These are phyloP conservation scores for Desmophyllum pertusum DNA, from an alignment of 92 coral and sea anemone species.

Conservation along the genomic window DNA sequence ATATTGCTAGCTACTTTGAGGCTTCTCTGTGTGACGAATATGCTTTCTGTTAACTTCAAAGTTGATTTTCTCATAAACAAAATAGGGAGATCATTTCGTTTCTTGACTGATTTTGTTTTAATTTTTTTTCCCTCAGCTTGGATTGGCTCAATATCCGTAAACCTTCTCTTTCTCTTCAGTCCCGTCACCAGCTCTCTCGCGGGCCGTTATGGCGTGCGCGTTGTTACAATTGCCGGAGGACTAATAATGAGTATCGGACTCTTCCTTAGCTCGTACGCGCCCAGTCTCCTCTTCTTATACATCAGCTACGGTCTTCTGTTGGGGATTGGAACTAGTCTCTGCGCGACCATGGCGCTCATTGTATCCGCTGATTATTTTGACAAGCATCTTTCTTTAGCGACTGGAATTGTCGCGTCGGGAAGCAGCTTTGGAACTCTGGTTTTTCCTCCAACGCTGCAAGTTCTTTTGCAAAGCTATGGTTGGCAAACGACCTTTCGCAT, in stretches of 20 bases:
- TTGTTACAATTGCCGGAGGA: slow-evolving; percentile 87
- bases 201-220: slow-evolving; percentile 85
- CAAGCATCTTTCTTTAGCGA: slow-evolving; percentile 86
- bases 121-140: slow-evolving; percentile 73
- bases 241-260: slow-evolving; percentile 85
- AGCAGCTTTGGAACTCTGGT: slow-evolving; percentile 89
- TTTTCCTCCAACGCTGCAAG: slow-evolving; percentile 85
- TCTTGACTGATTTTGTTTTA: too few species aligned
- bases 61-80: too few species aligned
- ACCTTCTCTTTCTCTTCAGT: slow-evolving; percentile 89
- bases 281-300: slow-evolving; percentile 72
- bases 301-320: slow-evolving; percentile 87
- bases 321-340: slow-evolving; percentile 91
- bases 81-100: too few species aligned
- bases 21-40: too few species aligned
- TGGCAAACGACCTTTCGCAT: slow-evolving; percentile 79
- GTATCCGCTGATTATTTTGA: slow-evolving; percentile 89
- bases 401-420: slow-evolving; percentile 95
- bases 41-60: too few species aligned
- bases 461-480: slow-evolving; percentile 68
- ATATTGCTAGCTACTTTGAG: too few species aligned
- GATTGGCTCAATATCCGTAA: slow-evolving; percentile 96
- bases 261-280: slow-evolving; percentile 82
- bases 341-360: slow-evolving; percentile 87
- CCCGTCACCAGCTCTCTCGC: slow-evolving; percentile 92